Percentiles rank a stretch among this genome's conserved stretches.
phyloP scores from a whole-genome alignment of 2,797 vertebrate genomes.

The Buphagus erythrorhynchus region DNA sequence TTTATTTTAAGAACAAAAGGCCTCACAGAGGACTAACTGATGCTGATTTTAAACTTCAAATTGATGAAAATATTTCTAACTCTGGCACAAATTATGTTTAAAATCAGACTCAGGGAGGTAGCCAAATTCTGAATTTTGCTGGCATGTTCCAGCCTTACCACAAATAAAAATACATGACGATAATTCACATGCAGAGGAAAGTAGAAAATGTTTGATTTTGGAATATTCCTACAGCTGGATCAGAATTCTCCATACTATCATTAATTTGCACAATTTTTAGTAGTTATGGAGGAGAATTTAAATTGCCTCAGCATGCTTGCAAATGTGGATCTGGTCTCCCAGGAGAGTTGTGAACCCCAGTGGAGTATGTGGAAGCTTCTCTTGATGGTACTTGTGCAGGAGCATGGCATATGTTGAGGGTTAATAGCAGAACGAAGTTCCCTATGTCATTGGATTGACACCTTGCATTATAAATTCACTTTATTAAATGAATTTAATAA shows the following conservation, averaged over 20 bases:
- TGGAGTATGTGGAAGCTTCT: not conserved
- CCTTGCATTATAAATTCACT: not conserved
- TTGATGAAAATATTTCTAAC: conserved; percentile 20
- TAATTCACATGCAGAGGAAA: not conserved
- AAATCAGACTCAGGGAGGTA: not conserved
- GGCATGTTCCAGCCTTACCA: not conserved
- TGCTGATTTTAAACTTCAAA: conserved; percentile 15
- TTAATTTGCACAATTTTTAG: not conserved
- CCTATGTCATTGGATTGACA: not conserved
- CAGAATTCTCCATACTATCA: not conserved
- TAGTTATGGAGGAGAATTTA: not conserved
- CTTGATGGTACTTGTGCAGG: not conserved
- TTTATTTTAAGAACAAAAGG: conserved; percentile 38
- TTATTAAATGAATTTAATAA: not conserved
- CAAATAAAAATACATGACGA: not conserved
- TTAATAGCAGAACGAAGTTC: not conserved
- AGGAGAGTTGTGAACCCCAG: not conserved
- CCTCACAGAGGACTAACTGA: not conserved
- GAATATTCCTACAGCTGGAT: not conserved
- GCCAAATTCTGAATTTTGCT: conserved; percentile 15
- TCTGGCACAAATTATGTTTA: conserved; percentile 1
- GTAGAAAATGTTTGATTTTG: not conserved
- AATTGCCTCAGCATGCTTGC: not conserved
- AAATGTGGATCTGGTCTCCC: not conserved
- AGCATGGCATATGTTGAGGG: fast-evolving